These are phyloP conservation scores for Limosa lapponica DNA, from an alignment of 2,797 vertebrate species.

Conservation along the genomic window DNA sequence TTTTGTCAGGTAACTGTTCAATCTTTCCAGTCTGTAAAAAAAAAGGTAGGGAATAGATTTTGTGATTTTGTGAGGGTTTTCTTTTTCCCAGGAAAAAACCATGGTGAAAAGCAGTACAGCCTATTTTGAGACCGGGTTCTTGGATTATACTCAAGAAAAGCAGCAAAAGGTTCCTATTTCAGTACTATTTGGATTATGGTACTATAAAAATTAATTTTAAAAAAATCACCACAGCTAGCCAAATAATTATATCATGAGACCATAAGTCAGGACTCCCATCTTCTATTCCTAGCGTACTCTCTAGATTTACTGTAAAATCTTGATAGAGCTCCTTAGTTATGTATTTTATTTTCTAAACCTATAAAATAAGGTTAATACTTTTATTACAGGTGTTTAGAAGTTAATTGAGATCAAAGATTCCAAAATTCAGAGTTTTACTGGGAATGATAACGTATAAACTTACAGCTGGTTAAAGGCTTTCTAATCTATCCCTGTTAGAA, in stretches of 20 bases:
- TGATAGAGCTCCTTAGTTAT: not conserved
- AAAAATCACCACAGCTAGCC: not conserved
- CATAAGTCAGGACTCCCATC: not conserved
- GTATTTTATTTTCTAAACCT: not conserved
- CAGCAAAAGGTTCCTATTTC: constrained; percentile 22
- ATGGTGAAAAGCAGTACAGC: not conserved
- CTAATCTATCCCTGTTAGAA: not conserved
- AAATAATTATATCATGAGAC: not conserved
- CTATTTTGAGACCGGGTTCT: not conserved
- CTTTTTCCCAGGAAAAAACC: not conserved
- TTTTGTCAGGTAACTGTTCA: not conserved
- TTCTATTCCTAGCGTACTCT: not conserved
- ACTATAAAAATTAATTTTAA: constrained; percentile 2
- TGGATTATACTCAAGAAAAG: constrained; percentile 48
- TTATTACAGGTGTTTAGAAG: not conserved
- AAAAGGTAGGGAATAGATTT: not conserved
- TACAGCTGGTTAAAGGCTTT: not conserved
- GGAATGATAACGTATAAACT: not conserved
- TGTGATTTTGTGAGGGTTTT: not conserved
- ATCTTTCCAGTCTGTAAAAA: not conserved
- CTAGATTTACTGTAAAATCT: not conserved
- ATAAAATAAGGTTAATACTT: not conserved
- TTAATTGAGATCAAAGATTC: not conserved
- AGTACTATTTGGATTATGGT: not conserved
- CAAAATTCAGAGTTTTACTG: not conserved